A percentile compares a stretch with the other conserved stretches of the same genome.
Evolutionary conservation across 2,113 vertebrate species (phyloP).

Genomic region (Hoplias malabaricus): DNA sequence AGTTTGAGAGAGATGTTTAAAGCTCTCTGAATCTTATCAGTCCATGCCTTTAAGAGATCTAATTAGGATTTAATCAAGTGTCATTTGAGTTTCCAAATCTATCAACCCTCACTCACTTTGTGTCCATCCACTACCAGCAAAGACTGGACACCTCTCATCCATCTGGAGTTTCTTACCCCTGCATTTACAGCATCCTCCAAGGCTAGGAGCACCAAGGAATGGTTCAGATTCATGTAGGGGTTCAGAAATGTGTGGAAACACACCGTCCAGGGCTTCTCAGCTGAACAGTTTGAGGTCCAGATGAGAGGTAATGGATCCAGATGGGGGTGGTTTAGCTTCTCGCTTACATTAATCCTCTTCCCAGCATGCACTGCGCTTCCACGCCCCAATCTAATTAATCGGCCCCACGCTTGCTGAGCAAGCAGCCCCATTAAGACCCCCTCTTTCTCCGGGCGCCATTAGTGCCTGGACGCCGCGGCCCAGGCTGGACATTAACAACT

Average conservation of each 20-base stretch:
- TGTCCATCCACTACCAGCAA: background rate
- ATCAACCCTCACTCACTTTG: background rate
- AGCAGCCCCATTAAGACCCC: conserved; percentile 39
- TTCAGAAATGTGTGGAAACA: background rate
- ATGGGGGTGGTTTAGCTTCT: conserved; percentile 35
- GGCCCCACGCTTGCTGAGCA: conserved; percentile 21
- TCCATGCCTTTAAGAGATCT: background rate
- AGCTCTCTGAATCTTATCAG: background rate
- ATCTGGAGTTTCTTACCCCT: background rate
- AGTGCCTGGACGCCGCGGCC: conserved; percentile 44
- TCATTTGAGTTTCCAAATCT: background rate
- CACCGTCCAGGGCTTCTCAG: background rate
- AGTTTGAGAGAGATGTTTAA: background rate
- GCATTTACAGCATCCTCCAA: background rate
- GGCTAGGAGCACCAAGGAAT: background rate
- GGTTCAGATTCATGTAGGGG: background rate
- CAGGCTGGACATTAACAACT: conserved; percentile 63
- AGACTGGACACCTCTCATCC: background rate
- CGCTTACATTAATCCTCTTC: conserved; percentile 41
- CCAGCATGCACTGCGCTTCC: conserved; percentile 8
- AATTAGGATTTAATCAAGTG: background rate
- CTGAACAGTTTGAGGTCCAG: background rate
- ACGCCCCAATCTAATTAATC: conserved; percentile 41
- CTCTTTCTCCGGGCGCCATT: conserved; percentile 45
- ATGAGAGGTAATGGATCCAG: conserved; percentile 41